phyloP scores from a whole-genome alignment of 2,113 vertebrate species.

The Pteronura brasiliensis region DNA sequence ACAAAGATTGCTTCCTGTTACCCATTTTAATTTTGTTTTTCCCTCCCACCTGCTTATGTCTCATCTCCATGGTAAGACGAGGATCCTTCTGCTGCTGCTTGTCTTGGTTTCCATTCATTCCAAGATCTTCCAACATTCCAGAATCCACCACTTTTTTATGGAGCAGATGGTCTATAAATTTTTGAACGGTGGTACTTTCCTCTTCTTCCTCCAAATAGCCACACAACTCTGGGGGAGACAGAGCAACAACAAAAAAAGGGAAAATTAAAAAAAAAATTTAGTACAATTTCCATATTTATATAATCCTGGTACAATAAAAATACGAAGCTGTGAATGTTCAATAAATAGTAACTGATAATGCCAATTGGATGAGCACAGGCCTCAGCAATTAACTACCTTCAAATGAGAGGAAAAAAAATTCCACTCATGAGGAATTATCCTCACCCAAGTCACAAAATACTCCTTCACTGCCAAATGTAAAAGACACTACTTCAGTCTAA shows the following conservation, averaged over 20 bases:
- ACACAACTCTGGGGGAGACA: constrained; percentile 87
- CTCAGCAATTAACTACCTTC: constrained; percentile 8
- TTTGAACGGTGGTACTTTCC: constrained; percentile 85
- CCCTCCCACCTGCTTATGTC: constrained; percentile 89
- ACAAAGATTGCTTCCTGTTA: constrained; percentile 71
- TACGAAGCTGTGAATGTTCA: neutral
- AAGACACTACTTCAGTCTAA: constrained; percentile 11
- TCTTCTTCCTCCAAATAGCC: constrained; percentile 87
- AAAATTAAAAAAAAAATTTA: neutral
- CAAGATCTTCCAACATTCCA: constrained; percentile 82
- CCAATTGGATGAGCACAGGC: neutral
- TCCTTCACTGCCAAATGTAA: constrained; percentile 21
- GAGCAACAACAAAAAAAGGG: constrained; percentile 23
- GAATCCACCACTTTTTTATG: constrained; percentile 85
- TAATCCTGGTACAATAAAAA: constrained; percentile 32
- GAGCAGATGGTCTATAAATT: constrained; percentile 91
- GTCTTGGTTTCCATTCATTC: constrained; percentile 83
- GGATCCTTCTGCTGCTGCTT: constrained; percentile 84
- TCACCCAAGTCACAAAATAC: neutral
- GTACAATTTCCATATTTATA: constrained; percentile 39
- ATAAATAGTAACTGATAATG: constrained; percentile 26
- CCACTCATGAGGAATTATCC: neutral
- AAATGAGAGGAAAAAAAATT: neutral
- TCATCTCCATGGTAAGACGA: constrained; percentile 91
- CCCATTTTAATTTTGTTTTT: constrained; percentile 76